Evolutionary conservation across 2,113 vertebrate species (phyloP), one percentile per base, ranked within the genome.

Genomic region (Bettongia penicillata): DNA sequence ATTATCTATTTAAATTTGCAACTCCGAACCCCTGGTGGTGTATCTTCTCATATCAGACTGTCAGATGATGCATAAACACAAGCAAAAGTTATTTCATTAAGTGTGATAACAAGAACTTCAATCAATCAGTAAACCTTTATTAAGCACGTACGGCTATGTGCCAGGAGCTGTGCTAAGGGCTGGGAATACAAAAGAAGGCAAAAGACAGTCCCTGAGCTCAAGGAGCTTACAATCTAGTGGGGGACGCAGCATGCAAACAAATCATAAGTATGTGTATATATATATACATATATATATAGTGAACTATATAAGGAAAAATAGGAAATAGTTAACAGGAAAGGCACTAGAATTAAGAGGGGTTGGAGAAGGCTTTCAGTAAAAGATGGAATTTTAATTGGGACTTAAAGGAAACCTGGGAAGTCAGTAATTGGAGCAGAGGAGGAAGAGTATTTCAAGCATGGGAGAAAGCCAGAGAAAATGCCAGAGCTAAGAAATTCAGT

Each of bases 131-230:
- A 89, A 91, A n/a, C 51, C 77, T 84, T 94, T 51, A 26, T 24
- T n/a, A 22, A 61, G 51, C 2, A n/a, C 14, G 92, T 90, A 7
- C 12, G 25, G 4, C 16, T 23, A 47, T 23, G 48, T 31, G 12
- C 0, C 55, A 12, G 37, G 6, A 47, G 37, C 11, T 14, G 16
- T 91, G 90, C 53, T 52, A 93, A 52, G 1, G 61, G 31, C 31
- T n/a, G 7, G 93, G 28, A 19, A 0, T 37, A 50, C 52, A 77
- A 91, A 91, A 49, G 51, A 16, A 49, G 25, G 19, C 48, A 68
- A 31, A 94, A 95, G 25, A 50, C 22, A 53, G 28, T 92, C 51
- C n/a, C 51, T 92, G 24, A 5, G n/a, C 91, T 97, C 90, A 14
- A 8, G 43, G 43, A 91, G 19, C 91, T 55, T 93, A 50, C 47